Evolutionary conservation across 2,797 vertebrate species (phyloP).

Genomic region (Acipenser transmontanus): DNA sequence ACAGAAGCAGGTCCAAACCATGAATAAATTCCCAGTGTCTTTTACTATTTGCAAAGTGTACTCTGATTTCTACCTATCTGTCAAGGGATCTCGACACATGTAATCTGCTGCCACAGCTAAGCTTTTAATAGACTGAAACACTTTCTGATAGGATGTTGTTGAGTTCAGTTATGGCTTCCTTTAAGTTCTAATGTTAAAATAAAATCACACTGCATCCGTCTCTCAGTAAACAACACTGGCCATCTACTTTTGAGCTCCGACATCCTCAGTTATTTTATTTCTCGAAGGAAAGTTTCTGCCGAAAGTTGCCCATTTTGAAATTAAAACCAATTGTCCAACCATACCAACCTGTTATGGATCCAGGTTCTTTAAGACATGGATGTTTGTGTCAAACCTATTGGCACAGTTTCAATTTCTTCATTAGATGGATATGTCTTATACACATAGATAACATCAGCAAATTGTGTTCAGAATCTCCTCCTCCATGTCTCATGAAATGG

Average conservation of each 20-base stretch:
- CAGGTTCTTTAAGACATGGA: too few species aligned
- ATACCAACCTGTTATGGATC: constrained; percentile 3
- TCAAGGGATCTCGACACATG: too few species aligned
- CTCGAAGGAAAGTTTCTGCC: constrained; percentile 21
- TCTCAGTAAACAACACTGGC: constrained; percentile 8
- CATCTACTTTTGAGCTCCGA: constrained; percentile 9
- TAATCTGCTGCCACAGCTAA: too few species aligned
- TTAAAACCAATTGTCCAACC: constrained; percentile 20
- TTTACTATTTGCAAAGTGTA: too few species aligned
- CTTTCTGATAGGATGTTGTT: too few species aligned
- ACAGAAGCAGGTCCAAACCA: too few species aligned
- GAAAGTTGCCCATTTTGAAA: constrained; percentile 21
- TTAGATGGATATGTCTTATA: not conserved
- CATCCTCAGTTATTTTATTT: constrained; percentile 19
- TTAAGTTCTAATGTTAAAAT: not conserved
- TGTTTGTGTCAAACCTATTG: too few species aligned
- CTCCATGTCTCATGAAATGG: not conserved
- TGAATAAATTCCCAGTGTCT: too few species aligned
- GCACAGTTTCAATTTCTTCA: too few species aligned
- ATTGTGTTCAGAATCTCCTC: constrained; percentile 5
- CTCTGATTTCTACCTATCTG: too few species aligned
- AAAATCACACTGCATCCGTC: not conserved
- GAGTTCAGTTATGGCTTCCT: not conserved
- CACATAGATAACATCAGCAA: not conserved
- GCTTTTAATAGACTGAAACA: too few species aligned